Base-by-base conservation (phyloP, 2,888 invertebrate genomes). In the Bellardia bayeri region DNA sequence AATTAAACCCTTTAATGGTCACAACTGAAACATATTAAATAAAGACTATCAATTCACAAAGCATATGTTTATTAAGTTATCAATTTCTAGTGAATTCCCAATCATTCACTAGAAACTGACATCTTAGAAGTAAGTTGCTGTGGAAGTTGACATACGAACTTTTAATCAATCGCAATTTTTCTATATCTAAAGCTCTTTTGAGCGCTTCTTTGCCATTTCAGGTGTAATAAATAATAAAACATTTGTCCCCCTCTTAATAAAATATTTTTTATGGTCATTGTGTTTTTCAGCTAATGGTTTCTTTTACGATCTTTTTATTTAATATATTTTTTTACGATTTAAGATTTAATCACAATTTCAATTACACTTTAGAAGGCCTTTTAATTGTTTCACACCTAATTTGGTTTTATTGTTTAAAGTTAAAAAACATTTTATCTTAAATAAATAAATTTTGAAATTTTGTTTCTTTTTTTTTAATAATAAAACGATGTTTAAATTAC, bases 371-470 rank as follows among this genome's bases (percentile, higher is more conserved):
- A 58, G 23, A 30, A 30, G 23, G 30, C 11, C 33, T 3, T 30
- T 33, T 30, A 11, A 30, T 56, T 56, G 7, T 56, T 56, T 72
- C 14, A 56, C 71, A 72, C 56, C 16, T 40, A 72, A 72, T 56
- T 42, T 40, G n/a, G 3, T 40, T 64, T 33, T 72, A 13, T 72
- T 72, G 54, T 56, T 56, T 6, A 40, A 16, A 33, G 30, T 51
- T 33, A 63, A 63, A 37, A 8, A 69, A 6, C n/a, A 33, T 23
- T 56, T 72, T 72, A 71, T 69, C 63, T 63, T n/a, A 58, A 33
- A 61, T 66, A 66, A 66, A 66, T 6, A 42, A 23, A 66, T 66
- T 45, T 66, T 42, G 66, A 11, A 66, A 66, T 66, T 23, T 42
- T 16, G 11, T 66, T 66, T 40, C 9, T 8, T 8, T 8, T 64